Percentiles rank a stretch among this genome's conserved stretches.
Evolutionary conservation across 2,113 vertebrate genomes (phyloP).

Genomic region (Heterotilapia buettikoferi): DNA sequence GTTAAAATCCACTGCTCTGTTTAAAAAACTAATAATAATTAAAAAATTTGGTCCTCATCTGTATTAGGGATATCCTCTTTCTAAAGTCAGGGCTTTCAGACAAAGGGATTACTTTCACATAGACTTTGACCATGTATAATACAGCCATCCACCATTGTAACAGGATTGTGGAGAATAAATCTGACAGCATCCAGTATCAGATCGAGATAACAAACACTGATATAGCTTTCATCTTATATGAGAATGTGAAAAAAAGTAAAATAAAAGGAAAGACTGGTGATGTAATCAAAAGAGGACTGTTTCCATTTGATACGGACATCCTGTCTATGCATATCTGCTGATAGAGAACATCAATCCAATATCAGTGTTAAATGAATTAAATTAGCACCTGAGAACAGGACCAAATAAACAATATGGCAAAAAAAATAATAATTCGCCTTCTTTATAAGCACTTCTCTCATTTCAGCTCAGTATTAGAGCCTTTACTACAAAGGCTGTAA

Average conservation of each 20-base stretch:
- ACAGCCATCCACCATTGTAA: background rate
- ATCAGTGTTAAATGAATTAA: background rate
- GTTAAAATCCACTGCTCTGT: background rate
- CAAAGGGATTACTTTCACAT: background rate
- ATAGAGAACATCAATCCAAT: background rate
- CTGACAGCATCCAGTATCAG: background rate
- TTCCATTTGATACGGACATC: background rate
- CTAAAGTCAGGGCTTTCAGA: background rate
- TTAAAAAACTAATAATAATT: accelerated
- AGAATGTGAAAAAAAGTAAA: background rate
- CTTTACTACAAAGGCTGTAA: background rate
- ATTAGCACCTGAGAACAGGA: background rate
- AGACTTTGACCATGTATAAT: accelerated
- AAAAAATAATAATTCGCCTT: accelerated
- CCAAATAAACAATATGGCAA: background rate
- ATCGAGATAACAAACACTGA: background rate
- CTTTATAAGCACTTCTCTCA: background rate
- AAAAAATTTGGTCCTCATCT: background rate
- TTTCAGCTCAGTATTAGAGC: background rate
- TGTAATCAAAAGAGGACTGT: background rate
- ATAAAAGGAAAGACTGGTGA: background rate
- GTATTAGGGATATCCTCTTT: background rate
- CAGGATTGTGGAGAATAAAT: background rate
- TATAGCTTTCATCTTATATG: accelerated
- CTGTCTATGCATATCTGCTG: background rate